Percentiles rank a stretch among this genome's conserved stretches.
phyloP scores from a whole-genome alignment of 2,888 invertebrate genomes.

The Macrophya alboannulata region DNA sequence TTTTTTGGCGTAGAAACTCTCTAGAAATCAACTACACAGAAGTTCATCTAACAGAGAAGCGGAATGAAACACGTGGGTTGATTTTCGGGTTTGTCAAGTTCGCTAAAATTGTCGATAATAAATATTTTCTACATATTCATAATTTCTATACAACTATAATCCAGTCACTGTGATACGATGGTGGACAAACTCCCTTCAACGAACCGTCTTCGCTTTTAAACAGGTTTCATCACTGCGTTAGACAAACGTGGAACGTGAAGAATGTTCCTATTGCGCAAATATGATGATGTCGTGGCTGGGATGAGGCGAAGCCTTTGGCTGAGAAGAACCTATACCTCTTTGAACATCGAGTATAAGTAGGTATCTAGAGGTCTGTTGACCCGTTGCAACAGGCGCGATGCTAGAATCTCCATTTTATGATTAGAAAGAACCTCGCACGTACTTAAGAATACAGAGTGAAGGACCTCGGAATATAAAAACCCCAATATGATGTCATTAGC shows the following conservation, averaged over 20 bases:
- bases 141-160: background rate
- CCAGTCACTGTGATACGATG: constrained; percentile 21
- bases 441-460: constrained; percentile 27
- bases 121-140: background rate
- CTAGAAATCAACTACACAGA: background rate
- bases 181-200: background rate
- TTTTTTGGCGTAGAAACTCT: constrained; percentile 21
- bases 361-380: constrained; percentile 39
- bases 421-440: constrained; percentile 33
- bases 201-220: constrained; percentile 42
- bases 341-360: constrained; percentile 25
- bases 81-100: background rate
- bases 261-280: constrained; percentile 48
- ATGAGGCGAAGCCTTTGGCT: constrained; percentile 32
- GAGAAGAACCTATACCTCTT: constrained; percentile 16
- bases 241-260: constrained; percentile 42
- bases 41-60: background rate
- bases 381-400: constrained; percentile 43
- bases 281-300: constrained; percentile 41
- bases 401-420: constrained; percentile 40
- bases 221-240: constrained; percentile 37
- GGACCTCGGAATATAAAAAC: background rate
- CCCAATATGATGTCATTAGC: constrained; percentile 42
- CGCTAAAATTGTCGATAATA: background rate
- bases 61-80: background rate